phyloP scores from a whole-genome alignment of 2,888 invertebrate species.

The Rotaria magnacalcarata region DNA sequence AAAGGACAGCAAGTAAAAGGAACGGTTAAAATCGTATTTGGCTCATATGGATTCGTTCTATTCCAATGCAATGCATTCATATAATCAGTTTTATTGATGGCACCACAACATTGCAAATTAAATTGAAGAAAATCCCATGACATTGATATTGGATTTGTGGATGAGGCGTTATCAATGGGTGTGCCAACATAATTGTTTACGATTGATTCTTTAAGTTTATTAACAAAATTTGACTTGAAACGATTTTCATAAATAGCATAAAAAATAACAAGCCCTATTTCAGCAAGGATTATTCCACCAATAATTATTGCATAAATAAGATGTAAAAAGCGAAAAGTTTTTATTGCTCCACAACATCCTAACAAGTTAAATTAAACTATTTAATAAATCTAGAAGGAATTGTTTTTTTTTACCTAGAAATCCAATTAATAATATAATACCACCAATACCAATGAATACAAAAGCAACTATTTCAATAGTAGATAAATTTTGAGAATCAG shows the following conservation, averaged over 20 bases:
- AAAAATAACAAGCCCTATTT: conserved; percentile 38
- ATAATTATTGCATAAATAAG: conserved; percentile 40
- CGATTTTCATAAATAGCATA: conserved; percentile 23
- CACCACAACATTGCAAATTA: conserved; percentile 19
- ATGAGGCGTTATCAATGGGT: not conserved
- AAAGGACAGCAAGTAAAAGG: conserved; percentile 8
- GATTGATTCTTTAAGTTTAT: not conserved
- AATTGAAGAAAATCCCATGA: conserved; percentile 12
- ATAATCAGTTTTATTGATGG: not conserved
- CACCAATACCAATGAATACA: not conserved
- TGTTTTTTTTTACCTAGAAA: not conserved
- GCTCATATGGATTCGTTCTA: not conserved
- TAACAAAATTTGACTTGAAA: not conserved
- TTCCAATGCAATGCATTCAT: not conserved
- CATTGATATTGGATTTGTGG: not conserved
- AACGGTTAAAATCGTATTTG: not conserved
- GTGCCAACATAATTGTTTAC: not conserved
- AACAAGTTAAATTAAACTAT: conserved; percentile 31
- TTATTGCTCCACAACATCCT: conserved; percentile 45
- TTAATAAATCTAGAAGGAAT: not conserved
- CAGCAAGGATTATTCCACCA: conserved; percentile 34
- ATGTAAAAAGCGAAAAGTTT: conserved; percentile 37
- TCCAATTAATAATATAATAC: not conserved
- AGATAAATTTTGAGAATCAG: not conserved
- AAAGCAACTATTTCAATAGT: conserved; percentile 11